Evolutionary conservation across 1,140 invertebrate genomes (phyloP), one percentile per base, ranked within the genome.

Genomic region (Armadillidium nasatum): DNA sequence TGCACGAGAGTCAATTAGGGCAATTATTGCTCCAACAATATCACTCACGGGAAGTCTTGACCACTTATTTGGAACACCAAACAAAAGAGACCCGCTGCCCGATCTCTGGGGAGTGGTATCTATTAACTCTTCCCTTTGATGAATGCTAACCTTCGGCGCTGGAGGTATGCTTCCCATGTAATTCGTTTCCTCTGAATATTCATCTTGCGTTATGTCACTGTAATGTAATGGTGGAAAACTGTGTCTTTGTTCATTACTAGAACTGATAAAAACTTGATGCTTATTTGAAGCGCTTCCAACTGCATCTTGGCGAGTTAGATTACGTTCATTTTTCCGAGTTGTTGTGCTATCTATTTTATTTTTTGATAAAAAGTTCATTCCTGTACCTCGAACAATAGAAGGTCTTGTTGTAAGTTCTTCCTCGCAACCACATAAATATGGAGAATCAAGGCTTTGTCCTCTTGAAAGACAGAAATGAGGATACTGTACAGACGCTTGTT

Each of bases 11-110:
- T 93, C 91, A 54, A 96, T 91, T 0, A 92, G 90, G 78, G 91
- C 89, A 83, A 94, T 93, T 9, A 96, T 88, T 78, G 94, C 88
- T 76, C 91, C 90, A 10, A 96, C 85, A 76, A 96, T 93, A 68
- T 93, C 89, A 67, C 89, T 88, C 0, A 91, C 90, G 83, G 92
- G 90, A 54, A 93, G 85, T 81, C 91, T 88, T 13, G 91, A 92
- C 83, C 91, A 94, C 67, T 91, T 89, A 19, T 92, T 90, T 0
- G 92, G 92, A n/a, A 94, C 84, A 21, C 90, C 89, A 0, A 94
- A 88, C 83, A 93, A 90, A 74, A 87, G 83, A 66, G 84, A 85
- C 21, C 86, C 86, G 75, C 84, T 85, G 21, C 84, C 82, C 15
- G 86, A 86, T 79, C 86, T 87, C 71, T 86, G 83, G 43, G 84